phyloP scores from a whole-genome alignment of 2,797 vertebrate species.

The Chaunax sp. region DNA sequence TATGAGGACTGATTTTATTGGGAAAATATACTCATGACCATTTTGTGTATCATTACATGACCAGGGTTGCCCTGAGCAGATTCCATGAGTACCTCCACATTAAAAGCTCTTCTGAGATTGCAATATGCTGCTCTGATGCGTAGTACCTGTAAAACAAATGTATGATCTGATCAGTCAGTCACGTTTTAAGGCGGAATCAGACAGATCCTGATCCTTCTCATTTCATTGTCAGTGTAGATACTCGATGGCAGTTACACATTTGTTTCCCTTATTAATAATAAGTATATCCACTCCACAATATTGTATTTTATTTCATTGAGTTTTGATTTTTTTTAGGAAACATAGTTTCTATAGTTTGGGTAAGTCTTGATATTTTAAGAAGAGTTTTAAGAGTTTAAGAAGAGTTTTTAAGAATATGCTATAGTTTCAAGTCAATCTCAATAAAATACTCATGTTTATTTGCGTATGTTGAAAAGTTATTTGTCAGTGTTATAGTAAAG shows the following conservation, averaged over 20 bases:
- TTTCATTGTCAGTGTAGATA: constrained; percentile 22
- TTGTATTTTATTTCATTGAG: too few relatives aligned
- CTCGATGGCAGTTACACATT: constrained; percentile 3
- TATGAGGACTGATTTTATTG: constrained; percentile 1
- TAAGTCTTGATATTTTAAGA: too few relatives aligned
- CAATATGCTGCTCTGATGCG: constrained; percentile 27
- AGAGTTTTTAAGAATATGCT: too few relatives aligned
- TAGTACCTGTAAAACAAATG: constrained; percentile 30
- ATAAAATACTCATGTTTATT: too few relatives aligned
- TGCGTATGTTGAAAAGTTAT: too few relatives aligned
- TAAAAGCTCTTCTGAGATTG: constrained; percentile 18
- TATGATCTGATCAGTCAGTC: constrained; percentile 25
- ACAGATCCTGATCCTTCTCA: constrained; percentile 18
- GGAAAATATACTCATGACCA: constrained; percentile 23
- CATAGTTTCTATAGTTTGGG: too few relatives aligned
- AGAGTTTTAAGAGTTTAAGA: too few relatives aligned
- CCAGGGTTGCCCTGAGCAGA: constrained; percentile 11
- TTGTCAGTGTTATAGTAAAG: too few relatives aligned
- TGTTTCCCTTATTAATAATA: constrained; percentile 9
- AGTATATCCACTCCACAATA: too few relatives aligned
- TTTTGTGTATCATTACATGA: constrained; percentile 6
- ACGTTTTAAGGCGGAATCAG: constrained; percentile 24
- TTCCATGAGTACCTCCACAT: constrained; percentile 27
- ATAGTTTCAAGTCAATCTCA: too few relatives aligned
- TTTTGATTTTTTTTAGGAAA: too few relatives aligned